Percentiles rank a stretch among this genome's conserved stretches.
Conservation (phyloP, 2,888 invertebrate genomes). For the Aphrophora alni region DNA sequence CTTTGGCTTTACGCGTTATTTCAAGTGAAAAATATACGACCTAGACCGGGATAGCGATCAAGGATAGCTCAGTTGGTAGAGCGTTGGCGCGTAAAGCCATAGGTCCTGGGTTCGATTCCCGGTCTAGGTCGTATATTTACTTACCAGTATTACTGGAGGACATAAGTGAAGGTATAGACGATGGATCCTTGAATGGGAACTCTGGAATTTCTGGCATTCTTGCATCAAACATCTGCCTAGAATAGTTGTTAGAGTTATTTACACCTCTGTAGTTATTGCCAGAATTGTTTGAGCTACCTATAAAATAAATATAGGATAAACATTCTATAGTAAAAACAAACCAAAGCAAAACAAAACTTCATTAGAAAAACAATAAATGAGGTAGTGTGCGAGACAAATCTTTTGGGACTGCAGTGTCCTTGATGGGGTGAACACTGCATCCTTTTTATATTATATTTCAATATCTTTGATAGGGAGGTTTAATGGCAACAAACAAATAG, state of each 20-base stretch:
- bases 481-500: too few relatives aligned
- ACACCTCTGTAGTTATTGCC: conserved; percentile 3
- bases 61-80: too few relatives aligned
- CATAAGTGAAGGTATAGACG: conserved; percentile 42
- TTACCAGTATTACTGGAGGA: conserved; percentile 20
- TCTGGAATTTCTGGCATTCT: conserved; percentile 50
- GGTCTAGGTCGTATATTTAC: background rate
- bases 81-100: too few relatives aligned
- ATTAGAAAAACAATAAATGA: background rate
- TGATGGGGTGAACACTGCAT: too few relatives aligned
- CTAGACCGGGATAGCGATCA: too few relatives aligned
- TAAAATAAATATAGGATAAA: background rate
- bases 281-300: background rate
- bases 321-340: background rate
- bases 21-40: too few relatives aligned
- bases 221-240: conserved; percentile 39
- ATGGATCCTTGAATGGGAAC: conserved; percentile 48
- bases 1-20: too few relatives aligned
- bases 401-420: too few relatives aligned
- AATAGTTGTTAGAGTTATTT: conserved; percentile 22
- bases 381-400: too few relatives aligned
- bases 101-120: too few relatives aligned
- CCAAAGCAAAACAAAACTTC: background rate
- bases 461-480: too few relatives aligned
- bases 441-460: too few relatives aligned